Base-by-base conservation (phyloP, 2,888 invertebrate genomes). In the Antheraea assamensis region DNA sequence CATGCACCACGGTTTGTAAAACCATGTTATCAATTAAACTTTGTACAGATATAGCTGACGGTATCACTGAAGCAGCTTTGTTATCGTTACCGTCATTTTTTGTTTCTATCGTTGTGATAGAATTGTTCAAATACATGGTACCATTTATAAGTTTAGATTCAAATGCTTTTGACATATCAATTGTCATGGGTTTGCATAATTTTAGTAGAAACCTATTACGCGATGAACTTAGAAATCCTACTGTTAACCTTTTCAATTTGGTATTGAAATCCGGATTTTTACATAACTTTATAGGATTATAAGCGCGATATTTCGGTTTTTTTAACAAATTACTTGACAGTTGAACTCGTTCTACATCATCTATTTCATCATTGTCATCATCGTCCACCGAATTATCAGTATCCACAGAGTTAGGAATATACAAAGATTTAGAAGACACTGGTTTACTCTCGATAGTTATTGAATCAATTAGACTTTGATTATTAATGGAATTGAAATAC, bases 201-300 rank as follows among this genome's bases (percentile, higher is more conserved):
- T 88, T 90, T 1, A 93, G 81, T 3, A 89, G 81, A 42, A 75
- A 76, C n/a, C 90, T 83, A 77, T 94, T 94, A 27, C 89, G 84
- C 24, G 82, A 81, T 0, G 83, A 88, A 77, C 84, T 87, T 61
- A 90, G 87, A 77, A 94, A 94, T 2, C 92, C 89, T 7, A 84
- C 83, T 0, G 86, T 87, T 64, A 94, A 78, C 73, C 93, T 83
- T 80, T 90, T 92, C 15, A 94, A 79, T 49, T 90, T 82, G 7
- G 91, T 92, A 76, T 94, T 94, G 72, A 94, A 94, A 79, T 94
- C 94, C 1, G 94, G 94, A 82, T 94, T 94, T 81, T 92, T 93
- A 75, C 92, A 92, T 7, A 94, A 73, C 55, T 89, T 84, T 80
- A 92, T 89, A 0, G 91, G 89, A 77, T 90, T 87, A 71, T 94